phyloP scores from a whole-genome alignment of 2,113 vertebrate species.

The Steatornis caripensis region DNA sequence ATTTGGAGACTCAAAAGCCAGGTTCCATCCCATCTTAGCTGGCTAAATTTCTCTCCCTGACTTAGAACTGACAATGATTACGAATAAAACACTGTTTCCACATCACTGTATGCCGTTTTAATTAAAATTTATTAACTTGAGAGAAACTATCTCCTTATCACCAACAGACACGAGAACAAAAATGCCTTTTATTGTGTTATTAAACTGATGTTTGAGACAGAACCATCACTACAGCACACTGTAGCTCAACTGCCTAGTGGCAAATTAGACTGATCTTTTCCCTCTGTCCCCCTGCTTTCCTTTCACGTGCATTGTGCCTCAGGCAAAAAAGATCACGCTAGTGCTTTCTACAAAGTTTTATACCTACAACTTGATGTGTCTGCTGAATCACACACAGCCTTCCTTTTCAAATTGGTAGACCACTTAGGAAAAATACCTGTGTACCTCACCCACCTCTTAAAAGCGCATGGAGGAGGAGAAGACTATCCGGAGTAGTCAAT shows the following conservation, averaged over 20 bases:
- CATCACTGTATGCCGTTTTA: constrained; percentile 44
- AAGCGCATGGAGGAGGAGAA: no score
- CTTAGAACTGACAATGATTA: constrained; percentile 54
- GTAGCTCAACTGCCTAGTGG: constrained; percentile 10
- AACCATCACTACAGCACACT: constrained; percentile 3
- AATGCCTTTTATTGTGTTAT: constrained; percentile 49
- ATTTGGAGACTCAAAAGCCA: constrained; percentile 26
- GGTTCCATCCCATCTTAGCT: background rate
- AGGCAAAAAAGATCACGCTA: constrained; percentile 19
- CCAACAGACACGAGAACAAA: constrained; percentile 35
- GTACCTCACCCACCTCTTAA: background rate
- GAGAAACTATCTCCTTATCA: constrained; percentile 44
- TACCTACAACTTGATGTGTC: constrained; percentile 12
- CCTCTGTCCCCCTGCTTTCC: background rate
- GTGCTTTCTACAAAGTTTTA: constrained; percentile 20
- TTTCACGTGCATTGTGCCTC: background rate
- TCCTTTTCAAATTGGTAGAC: background rate
- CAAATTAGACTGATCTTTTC: constrained; percentile 57
- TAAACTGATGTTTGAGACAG: constrained; percentile 42
- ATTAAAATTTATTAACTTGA: constrained; percentile 70
- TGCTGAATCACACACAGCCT: constrained; percentile 29
- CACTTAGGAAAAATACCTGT: background rate
- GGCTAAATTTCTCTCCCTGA: constrained; percentile 48
- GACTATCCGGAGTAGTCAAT: no score
- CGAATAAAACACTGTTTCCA: constrained; percentile 1